Evolutionary conservation across 2,888 invertebrate genomes (phyloP), one percentile per base, ranked within the genome.

Genomic region (Steromphala cineraria): DNA sequence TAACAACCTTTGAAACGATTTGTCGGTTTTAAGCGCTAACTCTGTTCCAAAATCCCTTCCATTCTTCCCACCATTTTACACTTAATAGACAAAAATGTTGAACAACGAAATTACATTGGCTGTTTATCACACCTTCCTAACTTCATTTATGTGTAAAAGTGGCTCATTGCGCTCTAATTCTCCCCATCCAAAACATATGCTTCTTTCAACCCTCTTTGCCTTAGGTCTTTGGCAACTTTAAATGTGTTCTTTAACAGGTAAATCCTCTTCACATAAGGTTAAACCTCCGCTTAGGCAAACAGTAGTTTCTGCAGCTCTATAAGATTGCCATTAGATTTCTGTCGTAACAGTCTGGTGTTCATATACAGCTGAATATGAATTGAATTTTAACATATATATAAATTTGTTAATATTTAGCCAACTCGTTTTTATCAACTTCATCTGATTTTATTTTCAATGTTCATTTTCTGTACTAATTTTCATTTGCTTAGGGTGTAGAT

Each of bases 121-220:
- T 46, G 7, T 46, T 46, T 46, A 46, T 46, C 7, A 46, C 46
- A 46, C 46, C 46, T 46, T 36, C 36, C 24, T 71, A n/a, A 71
- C 36, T 71, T 71, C 31, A 36, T 71, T 71, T 71, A 15, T 36
- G 28, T 36, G 40, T 71, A 71, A 71, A 71, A 31, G 31, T 71
- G 31, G 7, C 40, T 24, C 71, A 71, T 71, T 71, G 36, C 19
- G 19, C 71, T 19, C 19, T 40, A 71, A 71, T 71, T 31, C 40
- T 24, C 19, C 40, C 71, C 36, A 40, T 71, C 71, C 36, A 71
- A 71, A 71, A 71, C 71, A 71, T 31, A 71, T 71, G 71, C 40
- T 71, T 62, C 62, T 24, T 62, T 62, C 28, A 62, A 24, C 62
- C 62, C 21, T 0, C 71, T 71, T 40, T 17, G 28, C 31, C 71